These are phyloP conservation scores for Orchesella flavescens DNA, from an alignment of 2,888 invertebrate species.

Conservation along the genomic window DNA sequence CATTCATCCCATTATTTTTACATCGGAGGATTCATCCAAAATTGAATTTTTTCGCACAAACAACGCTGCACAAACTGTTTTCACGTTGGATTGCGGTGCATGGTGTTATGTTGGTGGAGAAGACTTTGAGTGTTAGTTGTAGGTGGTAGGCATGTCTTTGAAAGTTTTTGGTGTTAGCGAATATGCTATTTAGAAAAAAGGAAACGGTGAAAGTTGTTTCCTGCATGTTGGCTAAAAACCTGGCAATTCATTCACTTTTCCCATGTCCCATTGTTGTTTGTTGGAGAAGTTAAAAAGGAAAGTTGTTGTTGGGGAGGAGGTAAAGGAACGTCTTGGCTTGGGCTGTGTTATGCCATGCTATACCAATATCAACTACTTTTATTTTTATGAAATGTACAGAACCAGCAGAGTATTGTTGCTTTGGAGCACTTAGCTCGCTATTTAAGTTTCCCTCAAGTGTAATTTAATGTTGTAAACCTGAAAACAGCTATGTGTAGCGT, in stretches of 20 bases:
- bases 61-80: neutral
- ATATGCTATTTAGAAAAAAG: neutral
- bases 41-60: neutral
- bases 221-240: neutral
- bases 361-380: constrained; percentile 38
- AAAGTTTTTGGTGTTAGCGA: neutral
- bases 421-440: neutral
- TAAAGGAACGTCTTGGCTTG: neutral
- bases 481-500: no score
- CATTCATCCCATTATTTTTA: constrained; percentile 8
- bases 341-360: neutral
- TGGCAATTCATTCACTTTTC: neutral
- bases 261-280: constrained; percentile 26
- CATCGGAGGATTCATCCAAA: neutral
- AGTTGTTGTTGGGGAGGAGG: constrained; percentile 11
- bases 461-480: constrained; percentile 18
- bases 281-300: constrained; percentile 36
- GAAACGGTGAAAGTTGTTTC: constrained; percentile 1
- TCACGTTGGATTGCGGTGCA: neutral
- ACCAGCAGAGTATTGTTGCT: constrained; percentile 18
- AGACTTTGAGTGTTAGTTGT: neutral
- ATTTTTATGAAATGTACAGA: constrained; percentile 22
- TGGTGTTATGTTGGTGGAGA: constrained; percentile 11
- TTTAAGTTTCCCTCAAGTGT: constrained; percentile 24
- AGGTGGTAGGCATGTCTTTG: neutral